These are phyloP conservation scores for Hippoglossus stenolepis DNA, from an alignment of 2,113 vertebrate genomes.

Conservation along the genomic window DNA sequence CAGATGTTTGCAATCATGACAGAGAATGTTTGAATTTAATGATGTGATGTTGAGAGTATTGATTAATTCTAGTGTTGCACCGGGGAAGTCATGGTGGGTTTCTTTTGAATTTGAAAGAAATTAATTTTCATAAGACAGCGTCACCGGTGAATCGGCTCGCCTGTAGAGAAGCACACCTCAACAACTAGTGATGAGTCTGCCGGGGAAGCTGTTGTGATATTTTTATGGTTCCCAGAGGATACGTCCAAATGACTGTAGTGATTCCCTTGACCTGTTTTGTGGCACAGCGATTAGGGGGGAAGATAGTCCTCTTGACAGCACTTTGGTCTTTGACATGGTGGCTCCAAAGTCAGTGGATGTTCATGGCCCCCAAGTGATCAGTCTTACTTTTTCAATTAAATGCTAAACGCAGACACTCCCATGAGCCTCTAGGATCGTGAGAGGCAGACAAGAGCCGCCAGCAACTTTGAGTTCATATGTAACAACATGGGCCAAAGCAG, in stretches of 20 bases:
- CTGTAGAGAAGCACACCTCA: neutral
- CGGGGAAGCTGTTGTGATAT: neutral
- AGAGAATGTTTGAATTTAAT: slow-evolving; percentile 7
- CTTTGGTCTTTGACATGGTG: neutral
- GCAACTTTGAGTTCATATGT: neutral
- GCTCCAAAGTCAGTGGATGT: neutral
- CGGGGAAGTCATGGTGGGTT: neutral
- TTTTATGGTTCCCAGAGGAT: neutral
- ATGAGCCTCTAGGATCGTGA: neutral
- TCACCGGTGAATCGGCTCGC: neutral
- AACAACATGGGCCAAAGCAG: neutral
- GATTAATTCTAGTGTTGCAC: neutral
- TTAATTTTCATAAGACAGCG: neutral
- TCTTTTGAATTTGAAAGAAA: neutral
- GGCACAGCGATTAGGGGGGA: too few species aligned
- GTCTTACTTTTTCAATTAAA: neutral
- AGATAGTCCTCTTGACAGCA: neutral
- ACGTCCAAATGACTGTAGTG: neutral
- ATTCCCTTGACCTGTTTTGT: neutral
- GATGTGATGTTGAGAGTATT: neutral
- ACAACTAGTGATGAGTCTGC: neutral
- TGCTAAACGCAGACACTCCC: neutral
- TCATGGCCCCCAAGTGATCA: neutral
- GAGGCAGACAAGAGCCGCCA: neutral
- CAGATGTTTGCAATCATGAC: slow-evolving; percentile 31